These are phyloP conservation scores for Calliopum simillimum DNA, from an alignment of 2,888 invertebrate species.

Conservation along the genomic window DNA sequence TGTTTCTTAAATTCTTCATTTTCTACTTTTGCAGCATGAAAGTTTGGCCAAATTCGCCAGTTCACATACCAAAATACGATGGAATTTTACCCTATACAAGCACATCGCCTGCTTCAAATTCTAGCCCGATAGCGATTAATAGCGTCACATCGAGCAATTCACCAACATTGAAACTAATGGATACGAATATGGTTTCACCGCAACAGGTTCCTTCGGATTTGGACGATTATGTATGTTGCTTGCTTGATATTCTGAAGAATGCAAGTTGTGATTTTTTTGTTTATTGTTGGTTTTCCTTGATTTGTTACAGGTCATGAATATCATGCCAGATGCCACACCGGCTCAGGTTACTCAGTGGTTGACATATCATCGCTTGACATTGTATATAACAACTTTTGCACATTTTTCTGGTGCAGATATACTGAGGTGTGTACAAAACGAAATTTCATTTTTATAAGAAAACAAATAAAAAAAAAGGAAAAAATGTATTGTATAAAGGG, in stretches of 20 bases:
- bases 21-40: constrained; percentile 65
- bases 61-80: constrained; percentile 67
- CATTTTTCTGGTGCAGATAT: constrained; percentile 92
- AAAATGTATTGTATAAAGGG: not conserved
- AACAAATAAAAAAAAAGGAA: not conserved
- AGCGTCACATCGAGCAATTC: constrained; percentile 67
- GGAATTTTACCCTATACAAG: constrained; percentile 62
- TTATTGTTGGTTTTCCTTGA: not conserved
- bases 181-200: constrained; percentile 65
- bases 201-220: constrained; percentile 60
- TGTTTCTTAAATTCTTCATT: too few relatives aligned
- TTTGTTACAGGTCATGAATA: constrained; percentile 64
- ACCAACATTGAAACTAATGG: constrained; percentile 65
- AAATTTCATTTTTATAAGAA: constrained; percentile 16
- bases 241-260: not conserved
- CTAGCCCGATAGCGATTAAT: constrained; percentile 66
- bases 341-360: constrained; percentile 85
- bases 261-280: not conserved
- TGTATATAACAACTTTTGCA: constrained; percentile 81
- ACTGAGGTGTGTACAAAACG: constrained; percentile 71
- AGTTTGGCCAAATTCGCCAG: constrained; percentile 67
- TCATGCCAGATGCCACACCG: constrained; percentile 77
- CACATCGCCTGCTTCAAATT: constrained; percentile 59
- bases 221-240: constrained; percentile 63
- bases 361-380: constrained; percentile 79